Conservation (phyloP, 2,888 invertebrate genomes). For the Encarsia formosa region DNA sequence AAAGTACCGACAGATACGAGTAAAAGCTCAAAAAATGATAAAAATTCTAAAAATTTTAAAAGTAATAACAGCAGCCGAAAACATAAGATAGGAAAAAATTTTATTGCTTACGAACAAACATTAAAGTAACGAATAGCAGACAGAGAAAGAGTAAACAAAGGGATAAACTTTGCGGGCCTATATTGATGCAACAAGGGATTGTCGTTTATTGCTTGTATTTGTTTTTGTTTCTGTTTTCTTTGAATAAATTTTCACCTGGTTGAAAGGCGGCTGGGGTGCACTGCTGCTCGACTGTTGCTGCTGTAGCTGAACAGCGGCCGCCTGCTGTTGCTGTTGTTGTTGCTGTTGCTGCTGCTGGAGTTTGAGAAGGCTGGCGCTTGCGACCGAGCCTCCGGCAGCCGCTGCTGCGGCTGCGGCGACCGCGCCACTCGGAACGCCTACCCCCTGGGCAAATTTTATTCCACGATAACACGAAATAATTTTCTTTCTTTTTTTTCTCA, state of each 20-base stretch:
- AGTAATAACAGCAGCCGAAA: too few relatives aligned
- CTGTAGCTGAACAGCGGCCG: slow-evolving; percentile 41
- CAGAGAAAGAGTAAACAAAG: background rate
- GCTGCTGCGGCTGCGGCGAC: slow-evolving; percentile 34
- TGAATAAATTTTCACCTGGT: slow-evolving; percentile 42
- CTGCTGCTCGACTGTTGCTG: slow-evolving; percentile 46
- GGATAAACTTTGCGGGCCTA: background rate
- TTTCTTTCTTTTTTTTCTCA: slow-evolving; percentile 6
- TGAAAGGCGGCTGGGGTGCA: slow-evolving; percentile 48
- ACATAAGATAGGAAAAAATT: too few relatives aligned
- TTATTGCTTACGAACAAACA: too few relatives aligned
- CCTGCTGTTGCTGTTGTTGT: slow-evolving; percentile 44
- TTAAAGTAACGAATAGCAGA: too few relatives aligned
- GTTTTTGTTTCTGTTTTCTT: too few relatives aligned
- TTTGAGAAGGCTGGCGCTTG: slow-evolving; percentile 49
- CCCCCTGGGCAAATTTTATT: slow-evolving; percentile 39
- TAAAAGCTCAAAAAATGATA: too few relatives aligned
- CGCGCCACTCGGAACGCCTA: slow-evolving; percentile 48
- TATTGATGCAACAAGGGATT: too few relatives aligned
- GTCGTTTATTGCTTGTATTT: too few relatives aligned
- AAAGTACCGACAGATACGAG: too few relatives aligned
- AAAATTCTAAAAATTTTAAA: too few relatives aligned
- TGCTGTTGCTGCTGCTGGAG: slow-evolving; percentile 47
- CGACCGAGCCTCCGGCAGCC: slow-evolving; percentile 46
- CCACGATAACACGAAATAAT: slow-evolving; percentile 24